These are phyloP conservation scores for Mus spretus DNA, from an alignment of 2,797 vertebrate genomes.

Conservation along the genomic window DNA sequence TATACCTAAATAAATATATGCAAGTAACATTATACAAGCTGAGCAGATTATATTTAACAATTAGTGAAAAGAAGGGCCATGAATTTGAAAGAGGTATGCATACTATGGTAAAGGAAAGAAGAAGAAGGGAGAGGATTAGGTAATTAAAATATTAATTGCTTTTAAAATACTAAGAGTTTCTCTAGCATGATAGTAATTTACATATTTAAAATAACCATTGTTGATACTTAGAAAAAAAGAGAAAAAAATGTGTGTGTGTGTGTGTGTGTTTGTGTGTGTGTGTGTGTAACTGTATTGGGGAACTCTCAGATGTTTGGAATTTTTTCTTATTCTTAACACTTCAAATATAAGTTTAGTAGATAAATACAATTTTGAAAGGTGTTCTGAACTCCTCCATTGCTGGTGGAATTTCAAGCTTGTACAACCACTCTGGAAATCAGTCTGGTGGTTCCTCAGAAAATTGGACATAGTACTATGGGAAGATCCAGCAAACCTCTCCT, in stretches of 20 bases:
- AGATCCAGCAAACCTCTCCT: no score
- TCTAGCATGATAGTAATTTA: neutral
- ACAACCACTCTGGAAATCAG: no score
- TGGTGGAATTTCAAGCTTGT: no score
- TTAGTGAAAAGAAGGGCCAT: neutral
- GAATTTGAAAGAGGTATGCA: neutral
- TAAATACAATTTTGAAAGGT: neutral
- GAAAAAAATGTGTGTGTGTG: neutral
- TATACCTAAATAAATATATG: neutral
- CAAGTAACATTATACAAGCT: no score
- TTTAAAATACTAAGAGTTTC: neutral
- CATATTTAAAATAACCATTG: neutral
- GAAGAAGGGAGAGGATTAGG: neutral
- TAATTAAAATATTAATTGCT: neutral
- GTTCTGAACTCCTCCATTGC: neutral
- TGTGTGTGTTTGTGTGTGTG: neutral
- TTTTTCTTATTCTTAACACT: neutral
- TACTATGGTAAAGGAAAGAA: neutral
- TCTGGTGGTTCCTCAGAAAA: no score
- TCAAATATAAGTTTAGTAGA: slow-evolving; percentile 23
- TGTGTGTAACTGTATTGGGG: neutral
- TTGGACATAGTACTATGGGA: no score
- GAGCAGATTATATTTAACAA: neutral
- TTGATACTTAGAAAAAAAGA: slow-evolving; percentile 32
- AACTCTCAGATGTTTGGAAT: neutral